Base-by-base conservation (phyloP, 2,113 vertebrate genomes). In the Ondatra zibethicus region DNA sequence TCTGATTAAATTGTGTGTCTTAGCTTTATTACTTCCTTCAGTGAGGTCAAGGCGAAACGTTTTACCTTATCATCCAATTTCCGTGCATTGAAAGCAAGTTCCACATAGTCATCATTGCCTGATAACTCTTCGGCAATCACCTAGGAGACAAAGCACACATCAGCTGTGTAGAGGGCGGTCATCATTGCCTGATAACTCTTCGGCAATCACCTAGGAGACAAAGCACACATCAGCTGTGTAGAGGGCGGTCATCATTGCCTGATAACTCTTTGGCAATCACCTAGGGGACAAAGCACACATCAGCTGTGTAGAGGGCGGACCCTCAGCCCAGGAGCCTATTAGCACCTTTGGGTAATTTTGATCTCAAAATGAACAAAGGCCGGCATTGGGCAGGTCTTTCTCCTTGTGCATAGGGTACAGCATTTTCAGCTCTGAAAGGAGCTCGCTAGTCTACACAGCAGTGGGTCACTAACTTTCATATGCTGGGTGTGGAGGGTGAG, bases 41-140 rank as follows among this genome's bases (percentile, higher is more conserved):
- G 50, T 87, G 96, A 98, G 95, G 97, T 97, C 97, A 98, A 98
- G 88, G 98, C 36, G 93, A 73, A 97, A 96, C 92, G 92, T 94
- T 98, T 98, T 98, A 99, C 99, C 99, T 99, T 99, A 98, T 99
- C 99, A 97, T 99, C 99, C 98, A 99, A 98, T 98, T 99, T 99
- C 96, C 99, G 99, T 86, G 99, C 99, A 7, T 99, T 99, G 98
- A 99, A 99, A 17, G 99, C 99, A 92, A 99, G 99, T 93, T 99
- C 99, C 84, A 99, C 99, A 14, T 99, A 99, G 99, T 99, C 99
- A 0, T 99, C 99, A 3, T 99, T 99, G 78, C 99, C 99, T 42
- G 99, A 99, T 97, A 99, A 97, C 96, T 99, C 99, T 98, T 99
- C 99, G 0, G 99, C 99, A 45, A 99, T 99, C 98, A 99, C 99